Conservation (phyloP, 2,888 invertebrate genomes). For the Lasiommata megera region DNA sequence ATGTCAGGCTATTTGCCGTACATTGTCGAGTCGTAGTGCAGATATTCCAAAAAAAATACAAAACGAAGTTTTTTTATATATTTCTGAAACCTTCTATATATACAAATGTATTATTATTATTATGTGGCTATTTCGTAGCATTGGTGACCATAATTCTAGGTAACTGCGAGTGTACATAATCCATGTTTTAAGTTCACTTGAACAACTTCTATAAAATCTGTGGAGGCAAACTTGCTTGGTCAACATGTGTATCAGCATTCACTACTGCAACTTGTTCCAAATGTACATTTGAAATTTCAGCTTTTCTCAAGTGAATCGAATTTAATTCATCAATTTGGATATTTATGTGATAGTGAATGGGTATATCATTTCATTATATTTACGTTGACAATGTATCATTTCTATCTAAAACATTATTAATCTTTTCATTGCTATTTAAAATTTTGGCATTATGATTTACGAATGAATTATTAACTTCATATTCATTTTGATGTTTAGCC, state of each 20-base stretch:
- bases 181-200: background rate
- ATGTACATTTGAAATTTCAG: background rate
- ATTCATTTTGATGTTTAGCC: too few relatives aligned
- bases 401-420: background rate
- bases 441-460: background rate
- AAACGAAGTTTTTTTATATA: background rate
- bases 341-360: slow-evolving; percentile 7
- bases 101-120: too few relatives aligned
- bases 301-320: background rate
- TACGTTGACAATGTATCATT: slow-evolving; percentile 4
- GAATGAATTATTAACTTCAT: background rate
- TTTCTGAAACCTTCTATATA: too few relatives aligned
- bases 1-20: background rate
- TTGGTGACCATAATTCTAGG: background rate
- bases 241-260: background rate
- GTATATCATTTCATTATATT: background rate
- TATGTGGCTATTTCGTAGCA: background rate
- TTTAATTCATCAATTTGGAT: slow-evolving; percentile 8
- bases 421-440: background rate
- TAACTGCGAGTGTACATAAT: background rate
- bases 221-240: background rate
- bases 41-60: background rate
- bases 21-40: background rate
- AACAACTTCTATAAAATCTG: background rate
- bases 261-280: background rate